Percentiles rank a stretch among this genome's conserved stretches.
Evolutionary conservation across 2,113 vertebrate genomes (phyloP).

Genomic region (Melanocharis versteri): DNA sequence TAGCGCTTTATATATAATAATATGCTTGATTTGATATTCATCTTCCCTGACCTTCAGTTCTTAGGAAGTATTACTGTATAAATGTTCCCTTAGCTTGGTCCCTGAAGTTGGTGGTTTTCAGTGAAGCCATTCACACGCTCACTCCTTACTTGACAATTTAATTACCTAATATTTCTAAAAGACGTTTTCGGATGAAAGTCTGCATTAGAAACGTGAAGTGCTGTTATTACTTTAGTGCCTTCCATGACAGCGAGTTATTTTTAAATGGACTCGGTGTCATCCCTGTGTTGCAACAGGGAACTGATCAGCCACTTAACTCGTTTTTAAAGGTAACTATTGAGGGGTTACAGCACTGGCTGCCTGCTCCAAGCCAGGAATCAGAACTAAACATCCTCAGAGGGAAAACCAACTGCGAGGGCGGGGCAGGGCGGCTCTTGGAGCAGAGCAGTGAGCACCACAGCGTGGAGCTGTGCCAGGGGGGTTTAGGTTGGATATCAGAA

Average conservation of each 20-base stretch:
- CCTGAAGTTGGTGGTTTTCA: neutral
- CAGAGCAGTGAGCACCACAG: neutral
- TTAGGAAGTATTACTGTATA: neutral
- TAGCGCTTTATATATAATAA: neutral
- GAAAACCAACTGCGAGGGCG: neutral
- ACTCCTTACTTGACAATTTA: neutral
- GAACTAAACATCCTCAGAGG: neutral
- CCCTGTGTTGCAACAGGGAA: neutral
- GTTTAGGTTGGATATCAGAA: fast-evolving
- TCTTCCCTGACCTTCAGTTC: neutral
- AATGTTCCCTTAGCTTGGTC: neutral
- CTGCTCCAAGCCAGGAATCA: neutral
- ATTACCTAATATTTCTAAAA: neutral
- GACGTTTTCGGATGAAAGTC: neutral
- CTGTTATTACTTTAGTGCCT: neutral
- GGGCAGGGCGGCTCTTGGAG: neutral
- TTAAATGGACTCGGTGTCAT: neutral
- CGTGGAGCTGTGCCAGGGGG: fast-evolving
- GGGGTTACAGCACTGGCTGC: neutral
- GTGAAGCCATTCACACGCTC: neutral
- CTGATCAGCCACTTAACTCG: neutral
- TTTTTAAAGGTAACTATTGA: neutral
- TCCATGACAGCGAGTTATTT: neutral
- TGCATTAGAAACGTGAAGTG: neutral
- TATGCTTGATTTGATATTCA: neutral